Base-by-base conservation (phyloP, 2,113 vertebrate species). In the Struthidea cinerea region DNA sequence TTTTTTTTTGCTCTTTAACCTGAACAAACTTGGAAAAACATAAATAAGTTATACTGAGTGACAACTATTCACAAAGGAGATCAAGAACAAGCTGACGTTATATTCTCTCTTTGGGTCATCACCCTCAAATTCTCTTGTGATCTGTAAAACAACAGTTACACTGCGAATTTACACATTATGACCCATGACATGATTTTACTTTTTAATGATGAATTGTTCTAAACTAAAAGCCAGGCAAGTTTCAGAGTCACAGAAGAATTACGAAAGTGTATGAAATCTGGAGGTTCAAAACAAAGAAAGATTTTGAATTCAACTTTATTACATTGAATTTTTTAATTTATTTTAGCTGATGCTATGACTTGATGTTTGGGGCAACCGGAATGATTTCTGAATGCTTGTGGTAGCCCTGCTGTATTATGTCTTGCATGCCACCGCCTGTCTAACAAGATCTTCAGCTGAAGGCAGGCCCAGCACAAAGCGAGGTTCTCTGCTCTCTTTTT, bases 101-200 rank as follows among this genome's bases (percentile, higher is more conserved):
- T 75, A 91, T 33, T 74, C 26, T 77, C 15, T 67, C 28, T 93
- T 80, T 75, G 55, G 59, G 75, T 95, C 75, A 91, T 64, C 44
- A 44, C 69, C 35, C 39, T 70, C 20, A 86, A 93, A 96, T 84
- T 83, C 85, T 90, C 76, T 52, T 64, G 60, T 76, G 87, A 65
- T 49, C 74, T 84, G 69, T 81, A 91, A 84, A 94, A 65, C 47
- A 87, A 52, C 30, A 47, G 52, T 89, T 95, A 59, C 2, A 1
- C 10, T 50, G 19, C 71, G 57, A 96, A 90, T 42, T 74, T 68
- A 5, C 17, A 73, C 46, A 44, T 74, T 84, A 37, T 0, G 2
- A 88, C 49, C 47, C 56, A 55, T 63, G 16, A 55, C 37, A 75
- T 10, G 22, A 41, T 87, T 90, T 92, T 80, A 44, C 50, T 81